Evolutionary conservation across 2,888 invertebrate species (phyloP).

Genomic region (Rhagonycha lutea): DNA sequence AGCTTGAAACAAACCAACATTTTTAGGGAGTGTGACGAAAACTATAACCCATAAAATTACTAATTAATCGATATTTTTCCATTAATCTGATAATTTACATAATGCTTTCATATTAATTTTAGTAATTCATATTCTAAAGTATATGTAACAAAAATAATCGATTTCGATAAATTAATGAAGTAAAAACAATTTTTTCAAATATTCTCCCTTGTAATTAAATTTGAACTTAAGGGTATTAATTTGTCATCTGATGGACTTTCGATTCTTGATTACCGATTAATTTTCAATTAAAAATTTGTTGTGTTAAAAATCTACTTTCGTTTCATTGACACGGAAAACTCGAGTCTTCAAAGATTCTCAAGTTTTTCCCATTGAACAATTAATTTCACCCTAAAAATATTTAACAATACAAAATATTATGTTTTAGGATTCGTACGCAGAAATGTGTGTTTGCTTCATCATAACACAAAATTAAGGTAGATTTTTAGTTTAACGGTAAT

Average conservation of each 20-base stretch:
- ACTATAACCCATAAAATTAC: not conserved
- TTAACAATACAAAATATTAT: too few species aligned
- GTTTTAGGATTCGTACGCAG: too few species aligned
- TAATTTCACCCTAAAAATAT: too few species aligned
- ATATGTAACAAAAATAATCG: too few species aligned
- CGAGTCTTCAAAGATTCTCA: not conserved
- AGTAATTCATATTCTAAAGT: too few species aligned
- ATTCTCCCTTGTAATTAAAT: not conserved
- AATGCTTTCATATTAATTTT: too few species aligned
- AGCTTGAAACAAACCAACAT: not conserved
- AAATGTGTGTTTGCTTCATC: not conserved
- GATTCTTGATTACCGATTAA: not conserved
- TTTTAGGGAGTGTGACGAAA: not conserved
- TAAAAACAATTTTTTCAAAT: not conserved
- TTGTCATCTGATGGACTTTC: not conserved
- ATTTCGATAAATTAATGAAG: not conserved
- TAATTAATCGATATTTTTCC: not conserved
- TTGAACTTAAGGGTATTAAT: not conserved
- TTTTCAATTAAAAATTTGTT: not conserved
- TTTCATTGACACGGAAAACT: not conserved
- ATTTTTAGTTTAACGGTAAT: not conserved
- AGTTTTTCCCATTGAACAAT: not conserved
- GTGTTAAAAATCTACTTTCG: not conserved
- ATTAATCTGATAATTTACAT: not conserved
- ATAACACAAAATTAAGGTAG: not conserved